These are phyloP conservation scores for Ambastaia sidthimunki DNA, from an alignment of 2,797 vertebrate species.

Conservation along the genomic window DNA sequence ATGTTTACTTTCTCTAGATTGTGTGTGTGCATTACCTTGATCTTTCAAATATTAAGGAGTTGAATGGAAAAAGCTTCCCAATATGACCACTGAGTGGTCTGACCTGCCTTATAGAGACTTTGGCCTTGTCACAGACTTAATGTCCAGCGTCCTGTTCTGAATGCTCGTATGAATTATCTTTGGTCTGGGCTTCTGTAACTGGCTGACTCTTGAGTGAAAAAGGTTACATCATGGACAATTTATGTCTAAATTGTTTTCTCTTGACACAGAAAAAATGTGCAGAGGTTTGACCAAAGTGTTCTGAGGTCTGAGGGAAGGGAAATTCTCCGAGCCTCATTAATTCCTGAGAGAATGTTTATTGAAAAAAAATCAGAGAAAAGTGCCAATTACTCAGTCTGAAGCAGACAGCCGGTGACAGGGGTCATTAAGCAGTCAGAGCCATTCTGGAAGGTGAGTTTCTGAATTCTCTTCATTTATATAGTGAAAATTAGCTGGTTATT, in stretches of 20 bases:
- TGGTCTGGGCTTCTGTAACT: neutral
- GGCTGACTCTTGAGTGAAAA: neutral
- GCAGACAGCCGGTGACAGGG: constrained; percentile 2
- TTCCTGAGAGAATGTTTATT: constrained; percentile 24
- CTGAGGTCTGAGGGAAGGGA: neutral
- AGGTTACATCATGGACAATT: neutral
- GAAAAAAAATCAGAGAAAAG: neutral
- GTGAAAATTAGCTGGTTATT: constrained; percentile 33
- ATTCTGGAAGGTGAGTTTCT: constrained; percentile 4
- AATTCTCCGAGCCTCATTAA: constrained; percentile 26
- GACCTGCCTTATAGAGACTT: neutral
- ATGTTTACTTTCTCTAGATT: neutral
- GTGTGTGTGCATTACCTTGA: neutral
- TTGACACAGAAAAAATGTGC: neutral
- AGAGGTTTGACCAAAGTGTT: neutral
- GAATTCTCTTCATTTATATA: constrained; percentile 5
- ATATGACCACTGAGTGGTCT: neutral
- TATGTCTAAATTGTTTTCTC: neutral
- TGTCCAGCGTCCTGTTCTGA: neutral
- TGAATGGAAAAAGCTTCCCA: neutral
- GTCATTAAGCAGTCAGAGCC: constrained; percentile 34
- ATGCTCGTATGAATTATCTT: neutral
- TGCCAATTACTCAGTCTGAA: constrained; percentile 22
- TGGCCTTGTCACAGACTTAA: neutral
- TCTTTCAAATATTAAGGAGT: neutral